A percentile compares a stretch with the other conserved stretches of the same genome.
phyloP scores from a whole-genome alignment of 1,140 invertebrate genomes.

The Homalodisca vitripennis region DNA sequence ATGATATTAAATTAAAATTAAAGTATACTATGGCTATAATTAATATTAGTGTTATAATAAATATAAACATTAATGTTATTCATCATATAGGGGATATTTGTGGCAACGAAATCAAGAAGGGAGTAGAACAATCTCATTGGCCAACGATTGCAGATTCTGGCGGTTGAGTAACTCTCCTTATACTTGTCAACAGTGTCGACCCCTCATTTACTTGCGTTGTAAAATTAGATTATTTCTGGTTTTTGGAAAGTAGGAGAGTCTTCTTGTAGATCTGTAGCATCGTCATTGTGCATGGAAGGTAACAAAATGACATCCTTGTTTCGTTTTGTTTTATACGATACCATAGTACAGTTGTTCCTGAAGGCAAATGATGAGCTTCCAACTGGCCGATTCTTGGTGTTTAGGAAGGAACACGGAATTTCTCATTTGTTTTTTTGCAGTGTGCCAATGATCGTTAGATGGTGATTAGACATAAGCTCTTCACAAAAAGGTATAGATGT shows the following conservation, averaged over 20 bases:
- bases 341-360: not conserved
- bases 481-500: slow-evolving; percentile 31
- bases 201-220: slow-evolving; percentile 44
- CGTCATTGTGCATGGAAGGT: slow-evolving; percentile 21
- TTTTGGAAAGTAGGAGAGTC: slow-evolving; percentile 31
- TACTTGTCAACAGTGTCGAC: slow-evolving; percentile 45
- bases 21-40: too few relatives aligned
- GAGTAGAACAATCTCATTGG: slow-evolving; percentile 44
- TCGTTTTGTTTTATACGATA: not conserved
- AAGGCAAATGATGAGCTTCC: not conserved
- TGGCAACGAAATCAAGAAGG: slow-evolving; percentile 43
- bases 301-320: slow-evolving; percentile 17
- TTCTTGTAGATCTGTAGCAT: not conserved
- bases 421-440: slow-evolving; percentile 45
- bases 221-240: slow-evolving; percentile 44
- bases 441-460: slow-evolving; percentile 44
- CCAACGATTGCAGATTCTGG: slow-evolving; percentile 44
- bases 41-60: too few relatives aligned
- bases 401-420: slow-evolving; percentile 44
- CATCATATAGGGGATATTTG: too few relatives aligned
- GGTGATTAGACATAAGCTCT: not conserved
- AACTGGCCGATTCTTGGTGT: slow-evolving; percentile 24
- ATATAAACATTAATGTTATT: too few relatives aligned
- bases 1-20: too few relatives aligned
- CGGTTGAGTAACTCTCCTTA: slow-evolving; percentile 41